phyloP scores from a whole-genome alignment of 2,888 invertebrate genomes.

The Arge pagana region DNA sequence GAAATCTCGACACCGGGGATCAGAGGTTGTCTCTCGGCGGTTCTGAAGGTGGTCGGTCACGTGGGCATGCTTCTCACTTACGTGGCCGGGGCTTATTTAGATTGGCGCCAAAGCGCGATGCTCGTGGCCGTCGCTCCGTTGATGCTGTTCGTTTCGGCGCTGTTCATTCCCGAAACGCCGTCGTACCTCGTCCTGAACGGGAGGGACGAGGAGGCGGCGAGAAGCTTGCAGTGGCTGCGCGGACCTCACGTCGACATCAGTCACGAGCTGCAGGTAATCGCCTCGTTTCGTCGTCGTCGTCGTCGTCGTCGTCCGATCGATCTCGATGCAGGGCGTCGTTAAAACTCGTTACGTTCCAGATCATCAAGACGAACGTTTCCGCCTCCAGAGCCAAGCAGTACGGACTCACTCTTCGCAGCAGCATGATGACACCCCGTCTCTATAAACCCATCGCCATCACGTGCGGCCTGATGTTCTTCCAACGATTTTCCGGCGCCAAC shows the following conservation, averaged over 20 bases:
- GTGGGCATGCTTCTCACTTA: constrained; percentile 84
- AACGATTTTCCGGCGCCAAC: constrained; percentile 82
- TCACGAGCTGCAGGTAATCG: constrained; percentile 65
- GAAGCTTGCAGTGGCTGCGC: constrained; percentile 79
- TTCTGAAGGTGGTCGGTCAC: constrained; percentile 84
- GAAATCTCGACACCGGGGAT: constrained; percentile 88
- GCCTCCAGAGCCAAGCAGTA: constrained; percentile 55
- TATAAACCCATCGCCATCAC: constrained; percentile 79
- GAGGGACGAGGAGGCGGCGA: constrained; percentile 72
- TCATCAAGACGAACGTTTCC: constrained; percentile 54
- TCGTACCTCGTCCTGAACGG: constrained; percentile 80
- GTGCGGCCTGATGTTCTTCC: constrained; percentile 88
- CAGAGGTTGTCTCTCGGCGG: constrained; percentile 83
- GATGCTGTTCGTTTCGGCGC: constrained; percentile 74
- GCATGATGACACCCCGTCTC: constrained; percentile 57
- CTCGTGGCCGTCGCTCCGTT: constrained; percentile 79
- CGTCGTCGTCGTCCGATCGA: neutral
- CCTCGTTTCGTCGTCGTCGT: neutral
- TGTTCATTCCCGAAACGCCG: constrained; percentile 88
- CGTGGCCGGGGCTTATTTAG: constrained; percentile 79
- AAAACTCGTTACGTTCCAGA: constrained; percentile 34
- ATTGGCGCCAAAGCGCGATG: constrained; percentile 84
- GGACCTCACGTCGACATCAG: constrained; percentile 79
- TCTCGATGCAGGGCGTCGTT: neutral
- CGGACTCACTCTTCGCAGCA: constrained; percentile 51